Evolutionary conservation across 1,140 invertebrate species (phyloP).

Genomic region (Drosophila fuyamai): DNA sequence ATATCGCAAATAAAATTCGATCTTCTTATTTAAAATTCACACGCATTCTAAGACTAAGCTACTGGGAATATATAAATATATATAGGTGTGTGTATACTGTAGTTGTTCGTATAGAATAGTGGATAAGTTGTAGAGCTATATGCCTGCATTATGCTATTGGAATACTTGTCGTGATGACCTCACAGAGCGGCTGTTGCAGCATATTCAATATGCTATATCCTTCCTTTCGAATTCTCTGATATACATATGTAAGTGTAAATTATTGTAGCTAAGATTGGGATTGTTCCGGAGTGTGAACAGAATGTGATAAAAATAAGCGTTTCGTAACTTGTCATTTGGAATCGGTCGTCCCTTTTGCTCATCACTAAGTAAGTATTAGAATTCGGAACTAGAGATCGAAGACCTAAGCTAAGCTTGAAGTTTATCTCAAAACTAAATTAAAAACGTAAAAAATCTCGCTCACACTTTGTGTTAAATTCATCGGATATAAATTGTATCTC

Average conservation of each 20-base stretch:
- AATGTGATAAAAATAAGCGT: conserved; percentile 31
- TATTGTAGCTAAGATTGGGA: conserved; percentile 30
- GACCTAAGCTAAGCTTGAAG: conserved; percentile 59
- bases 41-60: conserved; percentile 39
- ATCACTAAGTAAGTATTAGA: conserved; percentile 1
- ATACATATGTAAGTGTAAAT: conserved; percentile 29
- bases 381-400: conserved; percentile 57
- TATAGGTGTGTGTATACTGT: conserved; percentile 32
- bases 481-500: conserved; percentile 32
- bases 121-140: conserved; percentile 32
- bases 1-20: conserved; percentile 44
- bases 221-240: conserved; percentile 1
- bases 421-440: conserved; percentile 37
- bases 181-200: conserved; percentile 56
- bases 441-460: conserved; percentile 34
- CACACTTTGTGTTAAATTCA: conserved; percentile 73
- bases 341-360: conserved; percentile 19
- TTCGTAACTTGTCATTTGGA: conserved; percentile 60
- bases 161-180: conserved; percentile 65
- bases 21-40: conserved; percentile 49
- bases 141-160: conserved; percentile 59
- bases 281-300: conserved; percentile 34
- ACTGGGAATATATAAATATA: conserved; percentile 59
- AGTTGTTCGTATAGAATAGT: conserved; percentile 28
- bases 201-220: conserved; percentile 27